Percentiles rank a stretch among this genome's conserved stretches.
These are phyloP conservation scores for Suncus etruscus DNA, from an alignment of 2,113 vertebrate genomes.

Conservation along the genomic window DNA sequence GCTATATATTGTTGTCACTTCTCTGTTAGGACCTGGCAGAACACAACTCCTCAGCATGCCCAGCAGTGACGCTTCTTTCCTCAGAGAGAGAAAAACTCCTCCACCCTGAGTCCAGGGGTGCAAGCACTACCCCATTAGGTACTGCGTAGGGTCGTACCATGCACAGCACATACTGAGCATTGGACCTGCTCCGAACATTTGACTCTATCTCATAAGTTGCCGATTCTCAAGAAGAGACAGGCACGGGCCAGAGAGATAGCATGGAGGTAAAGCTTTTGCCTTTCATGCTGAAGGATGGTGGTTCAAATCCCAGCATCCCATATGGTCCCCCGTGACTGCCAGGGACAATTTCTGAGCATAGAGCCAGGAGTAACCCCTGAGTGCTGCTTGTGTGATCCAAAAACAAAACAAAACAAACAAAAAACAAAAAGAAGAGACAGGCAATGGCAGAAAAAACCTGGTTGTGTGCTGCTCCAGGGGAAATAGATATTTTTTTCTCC, in stretches of 20 bases:
- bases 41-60: neutral
- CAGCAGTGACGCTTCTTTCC: neutral
- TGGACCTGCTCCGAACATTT: neutral
- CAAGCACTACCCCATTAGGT: fast-evolving
- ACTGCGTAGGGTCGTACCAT: neutral
- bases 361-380: no score
- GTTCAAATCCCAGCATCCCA: no score
- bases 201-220: neutral
- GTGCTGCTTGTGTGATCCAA: no score
- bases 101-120: neutral
- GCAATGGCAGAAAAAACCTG: neutral
- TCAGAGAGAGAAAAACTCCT: no score
- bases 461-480: neutral
- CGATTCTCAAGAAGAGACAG: neutral
- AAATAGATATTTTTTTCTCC: neutral
- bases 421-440: conserved; percentile 29
- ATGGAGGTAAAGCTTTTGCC: no score
- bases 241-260: neutral
- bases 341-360: no score
- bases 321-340: no score
- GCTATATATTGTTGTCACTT: neutral
- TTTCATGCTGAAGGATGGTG: no score
- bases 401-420: no score
- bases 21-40: neutral
- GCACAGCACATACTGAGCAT: neutral